Evolutionary conservation across 2,113 vertebrate species (phyloP).

Genomic region (Entomyzon cyanotis): DNA sequence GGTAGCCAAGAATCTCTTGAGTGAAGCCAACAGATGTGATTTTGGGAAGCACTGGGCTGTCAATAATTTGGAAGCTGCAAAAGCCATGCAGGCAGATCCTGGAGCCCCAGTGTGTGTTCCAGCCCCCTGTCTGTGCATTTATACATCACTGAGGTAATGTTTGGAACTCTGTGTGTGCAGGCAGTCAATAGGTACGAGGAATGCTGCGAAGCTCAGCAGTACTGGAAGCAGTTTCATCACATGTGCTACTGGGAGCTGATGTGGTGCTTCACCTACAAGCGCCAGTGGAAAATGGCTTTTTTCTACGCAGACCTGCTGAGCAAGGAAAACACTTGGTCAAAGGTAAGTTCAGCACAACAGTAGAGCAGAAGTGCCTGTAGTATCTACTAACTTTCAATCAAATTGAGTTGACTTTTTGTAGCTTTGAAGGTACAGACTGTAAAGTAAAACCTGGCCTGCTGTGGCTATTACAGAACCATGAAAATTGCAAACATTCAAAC

Average conservation of each 20-base stretch:
- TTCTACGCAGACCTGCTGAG: slow-evolving; percentile 95
- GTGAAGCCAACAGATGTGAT: neutral
- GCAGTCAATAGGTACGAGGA: slow-evolving; percentile 90
- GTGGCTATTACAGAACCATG: neutral
- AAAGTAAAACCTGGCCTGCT: neutral
- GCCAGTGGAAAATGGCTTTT: slow-evolving; percentile 98
- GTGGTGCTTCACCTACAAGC: slow-evolving; percentile 98
- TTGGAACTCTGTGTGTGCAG: slow-evolving; percentile 69
- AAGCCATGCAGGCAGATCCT: neutral
- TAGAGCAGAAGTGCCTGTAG: neutral
- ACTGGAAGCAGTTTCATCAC: slow-evolving; percentile 98
- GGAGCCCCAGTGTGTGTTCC: neutral
- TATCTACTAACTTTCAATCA: neutral
- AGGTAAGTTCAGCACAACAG: slow-evolving; percentile 73
- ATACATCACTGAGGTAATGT: neutral
- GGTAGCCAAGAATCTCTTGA: neutral
- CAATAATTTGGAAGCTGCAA: neutral
- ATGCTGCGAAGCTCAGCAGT: slow-evolving; percentile 94
- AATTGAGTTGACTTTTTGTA: neutral
- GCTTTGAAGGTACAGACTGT: neutral
- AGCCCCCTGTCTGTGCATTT: neutral
- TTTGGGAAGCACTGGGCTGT: neutral
- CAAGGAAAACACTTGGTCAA: slow-evolving; percentile 97
- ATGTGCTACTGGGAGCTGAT: slow-evolving; percentile 99
- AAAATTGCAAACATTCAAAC: neutral